Evolutionary conservation across 2,888 invertebrate genomes (phyloP).

Genomic region (Acanthosepion lycidas): DNA sequence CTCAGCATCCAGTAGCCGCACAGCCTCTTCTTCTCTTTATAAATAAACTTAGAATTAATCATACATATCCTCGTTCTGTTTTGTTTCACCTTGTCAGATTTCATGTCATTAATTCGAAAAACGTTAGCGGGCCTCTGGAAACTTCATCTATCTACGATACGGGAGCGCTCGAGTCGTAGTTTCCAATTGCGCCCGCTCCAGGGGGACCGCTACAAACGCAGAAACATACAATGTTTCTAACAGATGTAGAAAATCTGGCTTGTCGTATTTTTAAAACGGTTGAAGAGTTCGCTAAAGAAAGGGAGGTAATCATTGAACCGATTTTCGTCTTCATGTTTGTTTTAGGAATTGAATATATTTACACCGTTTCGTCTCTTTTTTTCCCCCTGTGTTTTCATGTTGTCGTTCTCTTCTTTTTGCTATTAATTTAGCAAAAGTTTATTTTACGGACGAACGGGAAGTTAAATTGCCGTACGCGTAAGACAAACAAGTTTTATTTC

Average conservation of each 20-base stretch:
- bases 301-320: neutral
- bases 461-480: neutral
- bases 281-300: neutral
- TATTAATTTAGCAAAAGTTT: neutral
- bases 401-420: neutral
- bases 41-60: too few relatives aligned
- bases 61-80: too few relatives aligned
- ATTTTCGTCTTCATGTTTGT: neutral
- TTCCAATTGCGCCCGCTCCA: too few relatives aligned
- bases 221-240: neutral
- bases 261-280: neutral
- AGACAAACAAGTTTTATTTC: neutral
- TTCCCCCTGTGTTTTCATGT: neutral
- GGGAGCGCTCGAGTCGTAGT: too few relatives aligned
- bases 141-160: too few relatives aligned
- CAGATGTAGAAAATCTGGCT: neutral
- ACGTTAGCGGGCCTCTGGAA: too few relatives aligned
- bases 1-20: too few relatives aligned
- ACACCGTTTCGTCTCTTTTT: neutral
- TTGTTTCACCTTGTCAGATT: too few relatives aligned
- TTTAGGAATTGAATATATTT: neutral
- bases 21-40: too few relatives aligned
- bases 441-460: neutral
- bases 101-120: too few relatives aligned
- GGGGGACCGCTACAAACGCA: too few relatives aligned